Base-by-base conservation (phyloP, 2,113 vertebrate species). In the Sprattus sprattus region DNA sequence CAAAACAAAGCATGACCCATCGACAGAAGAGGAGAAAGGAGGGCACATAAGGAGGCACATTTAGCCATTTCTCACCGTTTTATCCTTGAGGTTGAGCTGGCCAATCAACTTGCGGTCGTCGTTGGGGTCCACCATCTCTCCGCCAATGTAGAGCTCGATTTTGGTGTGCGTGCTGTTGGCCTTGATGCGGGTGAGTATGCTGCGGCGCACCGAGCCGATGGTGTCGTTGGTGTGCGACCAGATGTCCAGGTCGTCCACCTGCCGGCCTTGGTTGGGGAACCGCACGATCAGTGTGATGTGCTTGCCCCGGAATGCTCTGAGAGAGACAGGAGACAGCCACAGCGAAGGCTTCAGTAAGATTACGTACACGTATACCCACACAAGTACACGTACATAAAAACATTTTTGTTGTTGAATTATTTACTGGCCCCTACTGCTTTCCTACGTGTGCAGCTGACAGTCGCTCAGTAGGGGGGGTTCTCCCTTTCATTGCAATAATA, bases 151-250 rank as follows among this genome's bases (percentile, higher is more conserved):
- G 0, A 99, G 95, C 90, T 99, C 98, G 8, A 99, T 97, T 94
- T 99, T 99, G 2, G 98, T 99, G 93, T 99, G 98, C 0, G 98
- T 97, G 15, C 97, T 97, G 82, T 99, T 99, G 75, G 98, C 98
- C 94, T 99, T 99, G 92, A 99, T 99, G 67, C 98, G 95, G 88
- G 97, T 99, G 16, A 99, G 95, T 93, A 99, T 99, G 88, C 96
- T 97, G 15, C 98, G 96, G 6, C 98, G 95, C 81, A 99, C 98
- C 22, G 98, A 99, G 88, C 98, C 98, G n/a, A 99, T 98, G 22
- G 98, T 99, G 93, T 99, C 98, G 0, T 99, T 99, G 81, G 98
- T 99, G 90, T 99, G 98, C 82, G 98, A 99, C 98, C 98, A 99
- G 89, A 99, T 97, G 85, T 99, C 98, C 93, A 99, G 91, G 91